These are phyloP conservation scores for Paelopatides confundens DNA, from an alignment of 53 echinoderm and acorn worm species.

Conservation along the genomic window DNA sequence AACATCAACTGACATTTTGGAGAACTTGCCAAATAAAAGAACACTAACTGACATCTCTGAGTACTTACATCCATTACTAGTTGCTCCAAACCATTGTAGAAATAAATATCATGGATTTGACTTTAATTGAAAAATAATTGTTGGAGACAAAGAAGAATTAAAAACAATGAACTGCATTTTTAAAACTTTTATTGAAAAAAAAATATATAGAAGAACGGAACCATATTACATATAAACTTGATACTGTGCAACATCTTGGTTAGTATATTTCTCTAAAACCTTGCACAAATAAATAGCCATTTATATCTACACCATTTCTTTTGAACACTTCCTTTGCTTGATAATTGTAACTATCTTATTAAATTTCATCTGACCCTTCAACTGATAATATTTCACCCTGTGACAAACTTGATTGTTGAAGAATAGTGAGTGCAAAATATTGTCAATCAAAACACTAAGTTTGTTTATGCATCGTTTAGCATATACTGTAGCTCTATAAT, in stretches of 20 bases:
- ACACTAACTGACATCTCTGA: too few relatives aligned
- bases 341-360: background rate
- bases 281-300: constrained; percentile 33
- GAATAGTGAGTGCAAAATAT: background rate
- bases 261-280: constrained; percentile 25
- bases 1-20: too few relatives aligned
- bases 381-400: background rate
- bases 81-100: too few relatives aligned
- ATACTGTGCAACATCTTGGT: constrained; percentile 33
- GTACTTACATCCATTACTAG: too few relatives aligned
- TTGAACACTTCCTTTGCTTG: background rate
- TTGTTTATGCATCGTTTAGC: too few relatives aligned
- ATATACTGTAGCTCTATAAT: too few relatives aligned
- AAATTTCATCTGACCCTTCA: background rate
- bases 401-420: background rate
- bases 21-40: too few relatives aligned
- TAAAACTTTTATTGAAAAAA: constrained; percentile 13
- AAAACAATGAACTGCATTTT: background rate
- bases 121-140: too few relatives aligned
- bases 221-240: constrained; percentile 17
- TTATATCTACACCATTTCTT: background rate
- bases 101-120: too few relatives aligned
- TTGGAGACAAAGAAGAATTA: too few relatives aligned
- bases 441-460: too few relatives aligned
- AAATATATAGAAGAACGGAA: constrained; percentile 22